Evolutionary conservation across 2,113 vertebrate species (phyloP), one percentile per base, ranked within the genome.

Genomic region (Tringa solitaria): DNA sequence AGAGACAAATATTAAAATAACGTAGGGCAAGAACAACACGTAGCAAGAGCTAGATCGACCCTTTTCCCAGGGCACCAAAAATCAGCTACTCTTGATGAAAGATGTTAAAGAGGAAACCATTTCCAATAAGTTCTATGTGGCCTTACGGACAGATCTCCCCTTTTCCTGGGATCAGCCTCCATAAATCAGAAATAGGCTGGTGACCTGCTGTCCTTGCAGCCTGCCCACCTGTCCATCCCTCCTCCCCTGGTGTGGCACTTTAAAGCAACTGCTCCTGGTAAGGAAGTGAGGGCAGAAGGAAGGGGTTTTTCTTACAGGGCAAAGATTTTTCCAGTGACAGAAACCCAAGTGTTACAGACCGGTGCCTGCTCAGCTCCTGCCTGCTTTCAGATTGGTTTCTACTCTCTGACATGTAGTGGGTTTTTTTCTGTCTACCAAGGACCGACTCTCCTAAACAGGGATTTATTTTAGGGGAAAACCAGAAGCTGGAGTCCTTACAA

Each of bases 21-120:
- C 0, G 0, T 2, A 69, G 35, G n/a, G 48, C 57, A 79, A 85
- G 46, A 51, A n/a, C 26, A 73, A 13, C 39, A 35, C 1, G 2
- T 32, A 39, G 37, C 22, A n/a, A 37, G n/a, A 87, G 10, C 26
- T 64, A 10, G 8, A 94, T 14, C 0, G 0, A 46, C 12, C 18
- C 13, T 79, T 79, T 80, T 14, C 43, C 22, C 26, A 32, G 41
- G 53, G 35, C 32, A 33, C 51, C 19, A 23, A n/a, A 50, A 69
- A n/a, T 27, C 80, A 72, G 8, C 54, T 70, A 4, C 56, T 61
- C 51, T 56, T 39, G 22, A 67, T 37, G 37, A 41, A 69, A 63
- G 17, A 27, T 28, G 12, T 22, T 43, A 69, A 80, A 33, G 2
- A 54, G 28, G 50, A 56, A 46, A 48, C n/a, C 27, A 41, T 43